A percentile compares a stretch with the other conserved stretches of the same genome.
These are phyloP conservation scores for Lycophotia porphyrea DNA, from an alignment of 2,888 invertebrate species.

Conservation along the genomic window DNA sequence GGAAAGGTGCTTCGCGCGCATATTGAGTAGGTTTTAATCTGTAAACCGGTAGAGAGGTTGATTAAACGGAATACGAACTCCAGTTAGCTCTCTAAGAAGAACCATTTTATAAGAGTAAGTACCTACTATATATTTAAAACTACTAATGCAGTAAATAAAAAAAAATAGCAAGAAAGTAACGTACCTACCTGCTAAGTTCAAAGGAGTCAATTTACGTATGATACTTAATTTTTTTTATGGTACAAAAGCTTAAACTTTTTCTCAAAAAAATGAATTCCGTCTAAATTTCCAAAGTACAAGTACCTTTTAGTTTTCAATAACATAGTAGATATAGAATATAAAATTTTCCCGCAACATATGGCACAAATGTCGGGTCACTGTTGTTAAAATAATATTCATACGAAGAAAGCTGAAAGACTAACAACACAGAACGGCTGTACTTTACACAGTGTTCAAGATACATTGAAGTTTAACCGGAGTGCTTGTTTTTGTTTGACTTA, in stretches of 20 bases:
- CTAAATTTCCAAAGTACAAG: constrained; percentile 16
- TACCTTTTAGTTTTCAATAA: constrained; percentile 57
- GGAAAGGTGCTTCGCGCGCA: background rate
- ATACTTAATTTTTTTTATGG: background rate
- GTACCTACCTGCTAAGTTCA: background rate
- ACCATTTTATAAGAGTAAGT: background rate
- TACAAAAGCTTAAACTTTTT: constrained; percentile 4
- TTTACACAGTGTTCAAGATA: constrained; percentile 36
- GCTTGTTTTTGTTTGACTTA: background rate
- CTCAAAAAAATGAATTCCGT: background rate
- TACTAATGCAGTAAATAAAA: background rate
- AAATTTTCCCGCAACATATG: constrained; percentile 69
- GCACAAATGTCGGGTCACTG: constrained; percentile 68
- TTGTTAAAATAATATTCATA: constrained; percentile 75
- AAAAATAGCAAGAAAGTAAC: no score
- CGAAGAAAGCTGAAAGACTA: constrained; percentile 67
- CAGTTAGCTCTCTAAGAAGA: background rate
- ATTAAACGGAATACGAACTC: background rate
- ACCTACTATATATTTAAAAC: background rate
- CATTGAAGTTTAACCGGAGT: constrained; percentile 43
- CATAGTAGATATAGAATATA: constrained; percentile 47
- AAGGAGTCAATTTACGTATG: background rate
- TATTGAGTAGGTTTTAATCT: background rate
- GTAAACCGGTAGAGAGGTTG: background rate
- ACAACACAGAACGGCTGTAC: constrained; percentile 38